Evolutionary conservation across 2,113 vertebrate genomes (phyloP), one percentile per base, ranked within the genome.

Genomic region (Macrotus californicus): DNA sequence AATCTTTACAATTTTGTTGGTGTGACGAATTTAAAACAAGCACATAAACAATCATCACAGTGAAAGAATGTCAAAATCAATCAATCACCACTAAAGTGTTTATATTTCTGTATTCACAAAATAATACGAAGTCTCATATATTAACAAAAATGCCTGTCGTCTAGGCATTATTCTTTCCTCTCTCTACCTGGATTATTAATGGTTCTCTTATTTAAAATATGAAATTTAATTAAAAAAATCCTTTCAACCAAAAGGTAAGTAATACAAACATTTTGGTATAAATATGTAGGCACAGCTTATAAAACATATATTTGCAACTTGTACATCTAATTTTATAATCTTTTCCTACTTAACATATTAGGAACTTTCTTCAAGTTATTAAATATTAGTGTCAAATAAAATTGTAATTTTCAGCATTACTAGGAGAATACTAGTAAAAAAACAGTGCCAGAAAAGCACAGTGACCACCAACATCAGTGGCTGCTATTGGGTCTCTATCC

Each of bases 21-120:
- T 39, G 77, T 64, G 22, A 72, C 11, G 83, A 50, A 76, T 64
- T 61, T 79, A 59, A 87, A 83, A 87, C 52, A 93, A 80, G 91
- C 56, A 66, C 12, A 81, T 56, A 87, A 92, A 50, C 82, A 75
- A 82, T 69, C 48, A 70, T 50, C 80, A 92, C 15, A 43, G 34
- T 77, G 59, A 92, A 92, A 89, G 64, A 82, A 88, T 36, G 54
- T 82, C 43, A 81, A 93, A 88, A 73, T 64, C 43, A 89, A 82
- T 21, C 56, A 93, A 81, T 29, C 59, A 79, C 19, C 16, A 48
- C 16, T 92, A 39, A 87, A 79, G 80, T 64, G 43, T 87, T 56
- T 67, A 22, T 80, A 87, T 73, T 73, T 87, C 36, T 52, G 6
- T 64, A 75, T 87, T 86, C 59, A 56, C 12, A 90, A 87, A 91